A percentile compares a stretch with the other conserved stretches of the same genome.
These are phyloP conservation scores for Anarhynchus alexandrinus DNA, from an alignment of 2,113 vertebrate genomes.

Conservation along the genomic window DNA sequence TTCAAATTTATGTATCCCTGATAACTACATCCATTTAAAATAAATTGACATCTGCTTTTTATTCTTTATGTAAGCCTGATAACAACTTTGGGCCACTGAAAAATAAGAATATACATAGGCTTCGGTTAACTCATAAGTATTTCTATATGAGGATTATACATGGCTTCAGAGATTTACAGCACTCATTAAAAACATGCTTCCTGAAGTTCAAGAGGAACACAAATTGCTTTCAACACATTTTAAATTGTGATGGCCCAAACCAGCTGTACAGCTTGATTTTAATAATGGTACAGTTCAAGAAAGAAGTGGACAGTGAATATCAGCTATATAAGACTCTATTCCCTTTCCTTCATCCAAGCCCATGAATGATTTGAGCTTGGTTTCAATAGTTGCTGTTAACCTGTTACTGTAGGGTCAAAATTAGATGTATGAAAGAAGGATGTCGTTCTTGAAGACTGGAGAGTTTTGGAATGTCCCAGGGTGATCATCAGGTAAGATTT, in stretches of 20 bases:
- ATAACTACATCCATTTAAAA: slow-evolving; percentile 17
- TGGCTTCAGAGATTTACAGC: not conserved
- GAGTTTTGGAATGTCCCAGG: not conserved
- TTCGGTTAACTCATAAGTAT: not conserved
- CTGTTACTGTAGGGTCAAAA: not conserved
- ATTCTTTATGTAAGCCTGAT: not conserved
- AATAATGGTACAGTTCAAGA: not conserved
- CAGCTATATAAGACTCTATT: not conserved
- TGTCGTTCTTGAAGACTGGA: not conserved
- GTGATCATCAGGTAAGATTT: not conserved
- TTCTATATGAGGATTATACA: not conserved
- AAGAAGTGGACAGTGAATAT: not conserved
- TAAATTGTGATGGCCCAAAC: not conserved
- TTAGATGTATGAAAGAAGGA: not conserved
- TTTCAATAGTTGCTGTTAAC: not conserved
- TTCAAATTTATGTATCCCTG: not conserved
- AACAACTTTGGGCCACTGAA: not conserved
- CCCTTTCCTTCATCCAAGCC: not conserved
- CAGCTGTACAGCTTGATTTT: not conserved
- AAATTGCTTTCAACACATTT: not conserved
- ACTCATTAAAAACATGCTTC: not conserved
- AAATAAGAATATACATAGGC: not conserved
- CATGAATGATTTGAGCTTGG: not conserved
- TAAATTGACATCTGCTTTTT: not conserved
- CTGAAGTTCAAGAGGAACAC: not conserved